phyloP scores from a whole-genome alignment of 2,797 vertebrate genomes.

The Clarias pachynema region DNA sequence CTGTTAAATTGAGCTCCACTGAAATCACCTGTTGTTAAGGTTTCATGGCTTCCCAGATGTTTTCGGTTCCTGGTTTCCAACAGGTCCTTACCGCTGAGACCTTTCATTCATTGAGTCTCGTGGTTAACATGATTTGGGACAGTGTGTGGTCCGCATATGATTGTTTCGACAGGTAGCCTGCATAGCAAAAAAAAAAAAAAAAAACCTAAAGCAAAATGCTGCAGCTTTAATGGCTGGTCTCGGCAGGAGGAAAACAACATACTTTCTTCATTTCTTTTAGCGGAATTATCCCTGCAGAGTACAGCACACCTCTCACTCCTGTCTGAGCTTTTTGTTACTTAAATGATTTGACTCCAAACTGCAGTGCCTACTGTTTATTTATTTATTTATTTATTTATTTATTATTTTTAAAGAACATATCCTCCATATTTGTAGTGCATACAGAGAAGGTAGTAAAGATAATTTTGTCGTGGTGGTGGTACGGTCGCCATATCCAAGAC shows the following conservation, averaged over 20 bases:
- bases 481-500: slow-evolving; percentile 27
- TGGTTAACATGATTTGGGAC: slow-evolving; percentile 61
- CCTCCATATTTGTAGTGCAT: not conserved
- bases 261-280: slow-evolving; percentile 58
- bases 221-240: slow-evolving; percentile 61
- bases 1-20: not conserved
- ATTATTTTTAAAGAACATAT: not conserved
- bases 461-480: slow-evolving; percentile 36
- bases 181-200: slow-evolving; percentile 58
- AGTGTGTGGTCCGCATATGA: slow-evolving; percentile 33
- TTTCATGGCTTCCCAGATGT: not conserved
- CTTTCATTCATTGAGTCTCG: slow-evolving; percentile 26
- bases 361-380: not conserved
- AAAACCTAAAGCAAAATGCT: slow-evolving; percentile 61
- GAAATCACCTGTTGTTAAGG: slow-evolving; percentile 26
- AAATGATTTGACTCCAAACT: slow-evolving; percentile 46
- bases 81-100: slow-evolving; percentile 26
- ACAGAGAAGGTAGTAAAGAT: not conserved
- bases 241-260: slow-evolving; percentile 63
- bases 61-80: slow-evolving; percentile 22
- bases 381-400: not conserved
- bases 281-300: slow-evolving; percentile 68
- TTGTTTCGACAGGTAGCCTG: slow-evolving; percentile 50
- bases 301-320: slow-evolving; percentile 60
- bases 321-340: slow-evolving; percentile 63